Evolutionary conservation across 2,113 vertebrate species (phyloP), one percentile per base, ranked within the genome.

Genomic region (Neoarius graeffei): DNA sequence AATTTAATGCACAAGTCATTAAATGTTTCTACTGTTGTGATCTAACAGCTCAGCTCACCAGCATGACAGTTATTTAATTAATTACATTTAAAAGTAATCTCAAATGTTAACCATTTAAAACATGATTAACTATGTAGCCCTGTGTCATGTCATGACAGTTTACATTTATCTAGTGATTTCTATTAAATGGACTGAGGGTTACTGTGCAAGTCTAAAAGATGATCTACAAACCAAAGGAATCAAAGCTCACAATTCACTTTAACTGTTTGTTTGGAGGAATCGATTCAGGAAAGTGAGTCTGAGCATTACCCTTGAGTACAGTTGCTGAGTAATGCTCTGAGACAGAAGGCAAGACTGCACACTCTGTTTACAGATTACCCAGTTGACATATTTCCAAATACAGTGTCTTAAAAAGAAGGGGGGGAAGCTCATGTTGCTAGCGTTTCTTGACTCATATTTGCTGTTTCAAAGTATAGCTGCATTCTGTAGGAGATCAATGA

Each of bases 291-390:
- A 56, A 57, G 1, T 4, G 83, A 85, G 0, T 85, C 54, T 10
- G 23, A 73, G 54, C n/a, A 15, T 27, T 66, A 84, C 48, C 56
- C 27, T 60, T 60, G 19, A 60, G 10, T 66, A 27, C 48, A 84
- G 42, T n/a, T 84, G 82, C 82, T 84, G 82, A 84, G 82, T 84
- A 84, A 84, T 84, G 82, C 62, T 27, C 23, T 20, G 7, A 81
- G 62, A 50, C 81, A 83, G 59, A 42, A 86, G 50, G 48, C 17
- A 57, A 57, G 20, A 86, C 42, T 79, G 35, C 54, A 27, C 56
- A 25, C 35, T 62, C 35, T 62, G 71, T 35, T 54, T 74, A 10
- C n/a, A 30, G 11, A 85, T 3, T 13, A 15, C 9, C 7, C 23
- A 50, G 56, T 42, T 85, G 60, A 25, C 5, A 71, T 57, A 69